phyloP scores from a whole-genome alignment of 2,888 invertebrate genomes.

The Stenurella melanura region DNA sequence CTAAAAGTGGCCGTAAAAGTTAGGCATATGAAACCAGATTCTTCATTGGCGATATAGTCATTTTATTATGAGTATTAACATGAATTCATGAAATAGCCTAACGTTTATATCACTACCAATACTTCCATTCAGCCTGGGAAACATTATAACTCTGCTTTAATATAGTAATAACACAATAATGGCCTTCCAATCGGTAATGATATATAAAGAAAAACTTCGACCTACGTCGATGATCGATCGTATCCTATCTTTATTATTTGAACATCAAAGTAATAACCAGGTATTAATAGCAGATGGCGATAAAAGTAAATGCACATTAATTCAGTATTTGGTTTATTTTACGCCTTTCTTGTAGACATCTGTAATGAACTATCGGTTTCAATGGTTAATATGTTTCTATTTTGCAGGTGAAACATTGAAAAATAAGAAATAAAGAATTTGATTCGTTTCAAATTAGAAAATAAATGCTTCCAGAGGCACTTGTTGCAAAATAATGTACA shows the following conservation, averaged over 20 bases:
- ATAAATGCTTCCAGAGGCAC: too few species aligned
- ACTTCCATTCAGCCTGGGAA: constrained; percentile 4
- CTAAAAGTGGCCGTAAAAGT: constrained; percentile 69
- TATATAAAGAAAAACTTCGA: constrained; percentile 16
- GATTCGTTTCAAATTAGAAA: too few species aligned
- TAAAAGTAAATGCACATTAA: not conserved
- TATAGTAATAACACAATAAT: constrained; percentile 32
- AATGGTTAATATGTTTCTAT: too few species aligned
- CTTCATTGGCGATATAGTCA: constrained; percentile 62
- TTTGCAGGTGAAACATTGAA: too few species aligned
- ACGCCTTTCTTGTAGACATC: not conserved
- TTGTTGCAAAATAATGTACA: too few species aligned
- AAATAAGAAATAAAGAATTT: too few species aligned
- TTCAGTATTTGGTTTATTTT: not conserved
- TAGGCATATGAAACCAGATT: constrained; percentile 65
- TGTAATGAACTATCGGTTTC: not conserved
- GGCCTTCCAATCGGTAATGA: constrained; percentile 18
- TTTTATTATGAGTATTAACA: constrained; percentile 64
- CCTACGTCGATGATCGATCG: not conserved
- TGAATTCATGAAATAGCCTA: constrained; percentile 53
- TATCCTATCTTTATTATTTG: constrained; percentile 7
- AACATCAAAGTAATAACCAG: constrained; percentile 8
- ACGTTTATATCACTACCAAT: constrained; percentile 58
- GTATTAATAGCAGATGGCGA: constrained; percentile 3
- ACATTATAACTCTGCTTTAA: constrained; percentile 24